Conservation (phyloP, 2,113 vertebrate genomes). For the Ctenodactylus gundi region DNA sequence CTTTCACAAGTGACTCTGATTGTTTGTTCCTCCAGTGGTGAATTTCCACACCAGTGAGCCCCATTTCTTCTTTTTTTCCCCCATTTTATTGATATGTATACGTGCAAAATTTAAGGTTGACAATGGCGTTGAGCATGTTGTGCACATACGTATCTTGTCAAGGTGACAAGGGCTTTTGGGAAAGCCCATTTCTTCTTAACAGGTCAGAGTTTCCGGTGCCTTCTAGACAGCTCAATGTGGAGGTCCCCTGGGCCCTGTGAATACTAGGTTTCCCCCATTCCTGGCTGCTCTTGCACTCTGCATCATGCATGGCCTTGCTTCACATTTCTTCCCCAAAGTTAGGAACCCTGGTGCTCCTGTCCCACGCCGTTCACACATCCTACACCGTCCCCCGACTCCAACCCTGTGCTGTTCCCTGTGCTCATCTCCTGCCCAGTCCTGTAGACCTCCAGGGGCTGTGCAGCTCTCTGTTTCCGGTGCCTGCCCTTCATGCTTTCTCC, state of each 20-base stretch:
- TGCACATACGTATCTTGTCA: no score
- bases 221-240: not conserved
- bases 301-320: not conserved
- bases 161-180: no score
- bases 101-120: no score
- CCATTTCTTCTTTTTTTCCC: no score
- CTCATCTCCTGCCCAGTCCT: no score
- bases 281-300: not conserved
- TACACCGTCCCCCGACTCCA: no score
- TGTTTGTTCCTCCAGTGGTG: not conserved
- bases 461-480: not conserved
- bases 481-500: not conserved
- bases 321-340: slow-evolving; percentile 7
- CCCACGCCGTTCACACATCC: not conserved
- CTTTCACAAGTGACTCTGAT: not conserved
- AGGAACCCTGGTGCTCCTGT: not conserved
- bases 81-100: no score
- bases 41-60: not conserved
- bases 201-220: not conserved
- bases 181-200: no score
- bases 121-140: no score
- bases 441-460: no score
- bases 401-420: not conserved
- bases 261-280: not conserved
- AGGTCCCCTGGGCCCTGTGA: not conserved